phyloP scores from a whole-genome alignment of 2,888 invertebrate species.

The Lycaena phlaeas region DNA sequence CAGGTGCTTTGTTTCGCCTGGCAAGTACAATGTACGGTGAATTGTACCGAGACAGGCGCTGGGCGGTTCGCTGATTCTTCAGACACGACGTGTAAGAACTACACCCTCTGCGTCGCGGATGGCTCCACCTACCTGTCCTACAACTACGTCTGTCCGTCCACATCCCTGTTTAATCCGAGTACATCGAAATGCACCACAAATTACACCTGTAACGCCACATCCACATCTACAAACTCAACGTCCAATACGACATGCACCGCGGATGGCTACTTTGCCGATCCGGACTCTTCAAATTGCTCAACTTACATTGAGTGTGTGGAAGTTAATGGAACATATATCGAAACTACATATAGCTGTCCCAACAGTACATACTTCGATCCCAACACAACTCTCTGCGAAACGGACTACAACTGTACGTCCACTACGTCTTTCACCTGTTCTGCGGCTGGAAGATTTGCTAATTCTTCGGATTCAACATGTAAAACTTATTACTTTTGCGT shows the following conservation, averaged over 20 bases:
- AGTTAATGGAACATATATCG: conserved; percentile 34
- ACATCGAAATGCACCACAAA: conserved; percentile 39
- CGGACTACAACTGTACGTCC: conserved; percentile 35
- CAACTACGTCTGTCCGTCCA: conserved; percentile 51
- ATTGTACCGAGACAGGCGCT: conserved; percentile 37
- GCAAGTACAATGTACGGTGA: conserved; percentile 35
- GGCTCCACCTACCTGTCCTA: conserved; percentile 34
- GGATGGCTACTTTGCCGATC: conserved; percentile 43
- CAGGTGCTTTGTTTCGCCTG: conserved; percentile 24
- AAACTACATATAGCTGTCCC: conserved; percentile 42
- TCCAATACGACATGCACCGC: conserved; percentile 35
- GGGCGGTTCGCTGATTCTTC: conserved; percentile 46
- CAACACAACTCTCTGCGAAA: conserved; percentile 43
- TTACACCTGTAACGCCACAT: conserved; percentile 23
- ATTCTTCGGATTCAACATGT: conserved; percentile 48
- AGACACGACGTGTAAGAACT: conserved; percentile 54
- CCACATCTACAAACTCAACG: conserved; percentile 19
- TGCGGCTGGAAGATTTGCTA: conserved; percentile 46
- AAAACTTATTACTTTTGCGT: conserved; percentile 53
- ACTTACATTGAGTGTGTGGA: conserved; percentile 45
- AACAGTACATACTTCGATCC: conserved; percentile 41
- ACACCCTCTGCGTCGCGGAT: conserved; percentile 44
- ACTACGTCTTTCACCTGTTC: conserved; percentile 37
- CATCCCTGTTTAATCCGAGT: conserved; percentile 50
- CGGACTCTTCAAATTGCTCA: conserved; percentile 39